Conservation (phyloP, 1,140 invertebrate genomes). For the Diachasmimorpha longicaudata region DNA sequence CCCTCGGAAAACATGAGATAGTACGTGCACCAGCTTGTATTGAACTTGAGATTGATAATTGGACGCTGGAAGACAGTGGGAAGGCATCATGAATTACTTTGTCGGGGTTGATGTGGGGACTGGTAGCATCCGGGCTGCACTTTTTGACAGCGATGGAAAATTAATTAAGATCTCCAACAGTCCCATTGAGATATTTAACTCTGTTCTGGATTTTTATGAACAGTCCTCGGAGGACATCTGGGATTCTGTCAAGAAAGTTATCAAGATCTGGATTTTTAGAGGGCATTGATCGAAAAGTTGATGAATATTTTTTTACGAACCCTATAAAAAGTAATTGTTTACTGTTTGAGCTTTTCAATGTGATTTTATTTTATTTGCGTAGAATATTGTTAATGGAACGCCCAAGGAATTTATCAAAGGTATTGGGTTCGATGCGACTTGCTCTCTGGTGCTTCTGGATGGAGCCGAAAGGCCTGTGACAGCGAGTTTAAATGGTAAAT, state of each 20-base stretch:
- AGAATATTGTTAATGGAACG: conserved; percentile 70
- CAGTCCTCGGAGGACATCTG: conserved; percentile 95
- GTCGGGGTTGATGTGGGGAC: conserved; percentile 95
- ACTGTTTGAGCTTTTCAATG: background rate
- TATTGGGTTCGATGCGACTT: conserved; percentile 96
- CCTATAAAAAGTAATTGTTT: too few species aligned
- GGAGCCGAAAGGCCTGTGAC: conserved; percentile 73
- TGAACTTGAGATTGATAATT: background rate
- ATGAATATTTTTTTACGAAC: too few species aligned
- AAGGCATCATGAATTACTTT: conserved; percentile 66
- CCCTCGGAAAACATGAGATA: background rate
- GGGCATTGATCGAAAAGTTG: background rate
- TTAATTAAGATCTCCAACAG: conserved; percentile 70
- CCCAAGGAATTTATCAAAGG: conserved; percentile 72
- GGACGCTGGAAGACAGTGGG: background rate
- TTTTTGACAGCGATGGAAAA: conserved; percentile 74
- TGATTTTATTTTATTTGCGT: conserved; percentile 40
- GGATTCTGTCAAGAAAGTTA: conserved; percentile 71
- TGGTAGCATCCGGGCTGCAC: conserved; percentile 82
- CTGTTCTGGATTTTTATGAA: conserved; percentile 80
- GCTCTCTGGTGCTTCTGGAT: conserved; percentile 87
- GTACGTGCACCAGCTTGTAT: background rate
- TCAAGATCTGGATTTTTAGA: too few species aligned
- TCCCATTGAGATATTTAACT: conserved; percentile 79
- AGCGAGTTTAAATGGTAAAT: conserved; percentile 72